Evolutionary conservation across 2,888 invertebrate genomes (phyloP).

Genomic region (Patella depressa): DNA sequence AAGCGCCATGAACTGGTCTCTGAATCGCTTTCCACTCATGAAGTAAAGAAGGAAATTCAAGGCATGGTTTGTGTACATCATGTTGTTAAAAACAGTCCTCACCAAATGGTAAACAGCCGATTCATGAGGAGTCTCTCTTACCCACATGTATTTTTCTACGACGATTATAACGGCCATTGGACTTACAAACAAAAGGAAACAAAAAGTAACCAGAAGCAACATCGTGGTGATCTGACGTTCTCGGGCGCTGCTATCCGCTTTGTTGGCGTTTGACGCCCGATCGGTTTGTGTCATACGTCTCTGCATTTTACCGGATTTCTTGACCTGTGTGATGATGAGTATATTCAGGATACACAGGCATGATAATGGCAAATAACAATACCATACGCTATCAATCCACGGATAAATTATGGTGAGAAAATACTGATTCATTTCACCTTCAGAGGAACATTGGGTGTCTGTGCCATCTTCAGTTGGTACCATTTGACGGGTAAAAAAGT

Average conservation of each 20-base stretch:
- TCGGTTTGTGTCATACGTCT: slow-evolving; percentile 15
- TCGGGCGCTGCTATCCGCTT: not conserved
- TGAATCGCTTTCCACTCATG: slow-evolving; percentile 26
- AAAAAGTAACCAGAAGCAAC: slow-evolving; percentile 29
- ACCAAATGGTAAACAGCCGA: slow-evolving; percentile 25
- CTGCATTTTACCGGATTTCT: slow-evolving; percentile 11
- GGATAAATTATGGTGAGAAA: slow-evolving; percentile 20
- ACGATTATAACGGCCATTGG: slow-evolving; percentile 32
- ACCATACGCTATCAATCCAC: slow-evolving; percentile 29
- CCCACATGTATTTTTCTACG: slow-evolving; percentile 26
- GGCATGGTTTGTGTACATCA: slow-evolving; percentile 35
- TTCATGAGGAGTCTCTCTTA: slow-evolving; percentile 12
- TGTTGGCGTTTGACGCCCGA: not conserved
- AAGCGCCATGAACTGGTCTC: slow-evolving; percentile 12
- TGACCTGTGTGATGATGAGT: slow-evolving; percentile 23
- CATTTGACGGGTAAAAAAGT: slow-evolving; percentile 24
- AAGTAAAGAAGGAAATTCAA: slow-evolving; percentile 34
- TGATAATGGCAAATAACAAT: slow-evolving; percentile 28
- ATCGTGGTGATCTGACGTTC: slow-evolving; percentile 29
- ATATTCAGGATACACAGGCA: slow-evolving; percentile 25
- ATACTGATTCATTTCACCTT: slow-evolving; percentile 11
- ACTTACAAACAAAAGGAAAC: slow-evolving; percentile 30
- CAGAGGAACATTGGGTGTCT: slow-evolving; percentile 15
- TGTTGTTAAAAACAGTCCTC: slow-evolving; percentile 27
- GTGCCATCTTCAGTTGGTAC: slow-evolving; percentile 3